phyloP scores from a whole-genome alignment of 2,113 vertebrate species.

The Sciurus niger region DNA sequence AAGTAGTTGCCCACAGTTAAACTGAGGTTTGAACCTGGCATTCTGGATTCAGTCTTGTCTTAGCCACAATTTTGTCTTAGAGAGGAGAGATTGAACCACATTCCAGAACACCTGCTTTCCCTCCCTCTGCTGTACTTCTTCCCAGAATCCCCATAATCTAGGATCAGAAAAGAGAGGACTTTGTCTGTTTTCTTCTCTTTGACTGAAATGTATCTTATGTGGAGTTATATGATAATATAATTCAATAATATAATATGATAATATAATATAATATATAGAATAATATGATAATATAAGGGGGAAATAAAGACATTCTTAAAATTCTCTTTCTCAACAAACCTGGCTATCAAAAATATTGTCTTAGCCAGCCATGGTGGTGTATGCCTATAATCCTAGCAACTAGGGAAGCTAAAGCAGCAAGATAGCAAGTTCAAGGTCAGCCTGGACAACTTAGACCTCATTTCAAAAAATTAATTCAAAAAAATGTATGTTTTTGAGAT shows the following conservation, averaged over 20 bases:
- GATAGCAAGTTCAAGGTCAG: too few relatives aligned
- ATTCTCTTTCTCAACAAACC: slow-evolving; percentile 61
- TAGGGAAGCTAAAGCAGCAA: not conserved
- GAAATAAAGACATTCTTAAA: slow-evolving; percentile 40
- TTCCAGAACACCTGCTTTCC: not conserved
- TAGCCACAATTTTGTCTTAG: not conserved
- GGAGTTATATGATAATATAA: slow-evolving; percentile 20
- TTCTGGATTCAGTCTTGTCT: not conserved
- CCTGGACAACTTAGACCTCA: too few relatives aligned
- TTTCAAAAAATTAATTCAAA: not conserved
- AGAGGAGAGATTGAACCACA: not conserved
- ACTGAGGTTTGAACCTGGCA: not conserved
- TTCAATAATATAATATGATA: not conserved
- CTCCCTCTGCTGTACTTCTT: slow-evolving; percentile 14
- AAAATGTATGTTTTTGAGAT: not conserved
- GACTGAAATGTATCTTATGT: not conserved
- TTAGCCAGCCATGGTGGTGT: not conserved
- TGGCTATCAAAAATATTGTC: slow-evolving; percentile 37
- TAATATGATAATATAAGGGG: not conserved
- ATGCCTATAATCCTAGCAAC: not conserved
- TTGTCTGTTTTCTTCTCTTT: not conserved
- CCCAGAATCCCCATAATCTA: not conserved
- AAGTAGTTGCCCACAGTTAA: not conserved
- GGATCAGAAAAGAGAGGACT: not conserved
- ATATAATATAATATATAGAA: too few relatives aligned